Evolutionary conservation across 2,797 vertebrate species (phyloP).

Genomic region (Pantherophis alleghaniensis): DNA sequence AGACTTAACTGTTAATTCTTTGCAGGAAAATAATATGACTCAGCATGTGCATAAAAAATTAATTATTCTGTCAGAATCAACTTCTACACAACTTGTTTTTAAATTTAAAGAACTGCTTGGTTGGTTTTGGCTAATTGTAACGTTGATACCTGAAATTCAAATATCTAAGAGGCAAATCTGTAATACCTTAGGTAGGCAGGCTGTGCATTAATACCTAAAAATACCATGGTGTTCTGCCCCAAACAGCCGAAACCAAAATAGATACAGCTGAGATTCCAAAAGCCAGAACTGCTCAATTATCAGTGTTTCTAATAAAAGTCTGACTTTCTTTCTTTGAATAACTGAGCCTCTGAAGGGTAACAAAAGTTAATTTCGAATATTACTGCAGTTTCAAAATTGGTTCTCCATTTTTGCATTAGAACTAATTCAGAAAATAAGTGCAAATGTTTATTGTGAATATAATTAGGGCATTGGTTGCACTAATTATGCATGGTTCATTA

Average conservation of each 20-base stretch:
- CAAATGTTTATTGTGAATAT: background rate
- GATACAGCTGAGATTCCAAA: background rate
- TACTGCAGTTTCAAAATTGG: background rate
- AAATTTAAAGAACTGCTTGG: slow-evolving; percentile 4
- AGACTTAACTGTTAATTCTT: background rate
- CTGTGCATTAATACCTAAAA: background rate
- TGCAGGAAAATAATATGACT: background rate
- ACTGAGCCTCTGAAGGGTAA: rapidly evolving
- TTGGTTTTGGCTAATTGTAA: background rate
- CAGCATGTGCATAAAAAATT: background rate
- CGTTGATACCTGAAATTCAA: background rate
- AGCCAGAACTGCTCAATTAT: background rate
- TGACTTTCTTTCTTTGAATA: background rate
- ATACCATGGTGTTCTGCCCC: background rate
- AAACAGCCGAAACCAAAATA: background rate
- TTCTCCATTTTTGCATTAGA: background rate
- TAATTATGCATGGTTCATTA: background rate
- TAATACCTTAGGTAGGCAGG: slow-evolving; percentile 1
- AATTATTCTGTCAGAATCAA: slow-evolving; percentile 17
- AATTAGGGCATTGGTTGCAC: background rate
- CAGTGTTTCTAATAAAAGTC: background rate
- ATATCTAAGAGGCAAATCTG: slow-evolving; percentile 17
- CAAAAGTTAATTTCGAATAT: background rate
- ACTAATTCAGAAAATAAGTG: background rate
- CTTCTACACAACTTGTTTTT: background rate